Percentiles rank a stretch among this genome's conserved stretches.
phyloP scores from a whole-genome alignment of 2,888 invertebrate genomes.

The Onchidella celtica region DNA sequence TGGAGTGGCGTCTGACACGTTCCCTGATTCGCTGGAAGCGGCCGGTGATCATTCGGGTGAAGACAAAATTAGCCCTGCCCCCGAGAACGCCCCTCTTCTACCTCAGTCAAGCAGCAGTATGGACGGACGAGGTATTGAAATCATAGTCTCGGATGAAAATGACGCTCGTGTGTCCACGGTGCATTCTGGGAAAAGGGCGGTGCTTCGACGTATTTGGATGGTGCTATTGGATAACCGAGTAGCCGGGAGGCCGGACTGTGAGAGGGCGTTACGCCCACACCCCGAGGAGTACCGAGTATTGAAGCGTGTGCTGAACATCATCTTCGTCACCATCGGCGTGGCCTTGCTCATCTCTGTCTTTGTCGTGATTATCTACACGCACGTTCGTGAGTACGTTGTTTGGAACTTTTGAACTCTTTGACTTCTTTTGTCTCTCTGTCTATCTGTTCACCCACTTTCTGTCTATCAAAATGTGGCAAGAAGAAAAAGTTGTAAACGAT shows the following conservation, averaged over 20 bases:
- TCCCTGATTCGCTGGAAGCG: no score
- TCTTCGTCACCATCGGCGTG: slow-evolving; percentile 74
- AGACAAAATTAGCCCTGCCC: no score
- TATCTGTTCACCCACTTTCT: background rate
- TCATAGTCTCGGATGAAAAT: slow-evolving; percentile 64
- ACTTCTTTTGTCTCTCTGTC: no score
- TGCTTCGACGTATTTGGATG: slow-evolving; percentile 59
- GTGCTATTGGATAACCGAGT: slow-evolving; percentile 72
- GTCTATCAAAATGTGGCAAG: no score
- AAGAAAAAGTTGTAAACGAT: no score
- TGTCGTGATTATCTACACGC: slow-evolving; percentile 74
- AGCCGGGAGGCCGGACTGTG: slow-evolving; percentile 63
- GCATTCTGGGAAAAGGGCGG: slow-evolving; percentile 56
- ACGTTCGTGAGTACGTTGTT: slow-evolving; percentile 67
- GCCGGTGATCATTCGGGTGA: no score
- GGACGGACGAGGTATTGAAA: slow-evolving; percentile 68
- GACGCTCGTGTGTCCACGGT: slow-evolving; percentile 56
- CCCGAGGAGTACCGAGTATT: slow-evolving; percentile 66
- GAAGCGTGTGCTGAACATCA: slow-evolving; percentile 74
- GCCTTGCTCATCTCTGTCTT: slow-evolving; percentile 72
- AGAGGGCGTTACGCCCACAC: slow-evolving; percentile 62
- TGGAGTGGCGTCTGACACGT: no score
- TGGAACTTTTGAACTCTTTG: no score
- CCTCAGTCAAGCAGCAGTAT: slow-evolving; percentile 48
- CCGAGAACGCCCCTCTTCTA: background rate